These are phyloP conservation scores for Oreochromis grahami DNA, from an alignment of 2,797 vertebrate species.

Conservation along the genomic window DNA sequence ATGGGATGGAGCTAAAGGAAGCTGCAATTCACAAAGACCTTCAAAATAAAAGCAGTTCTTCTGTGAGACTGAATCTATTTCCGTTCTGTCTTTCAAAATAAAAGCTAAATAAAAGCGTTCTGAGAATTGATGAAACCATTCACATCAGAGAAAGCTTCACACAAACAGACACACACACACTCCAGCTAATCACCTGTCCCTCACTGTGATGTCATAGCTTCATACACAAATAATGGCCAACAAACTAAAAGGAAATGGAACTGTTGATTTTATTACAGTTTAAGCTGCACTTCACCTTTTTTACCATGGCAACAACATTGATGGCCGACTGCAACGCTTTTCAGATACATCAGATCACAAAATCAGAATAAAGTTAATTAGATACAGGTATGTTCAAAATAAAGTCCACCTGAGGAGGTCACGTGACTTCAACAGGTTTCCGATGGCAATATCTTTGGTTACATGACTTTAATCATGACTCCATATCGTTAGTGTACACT, in stretches of 20 bases:
- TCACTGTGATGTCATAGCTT: not conserved
- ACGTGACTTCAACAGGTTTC: not conserved
- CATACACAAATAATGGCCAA: not conserved
- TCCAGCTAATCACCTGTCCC: not conserved
- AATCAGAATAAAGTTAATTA: not conserved
- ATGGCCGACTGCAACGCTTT: not conserved
- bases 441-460: too few relatives aligned
- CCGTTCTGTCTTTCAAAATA: not conserved
- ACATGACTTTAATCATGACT: not conserved
- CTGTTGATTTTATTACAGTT: not conserved
- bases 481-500: not conserved
- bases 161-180: not conserved
- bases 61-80: not conserved
- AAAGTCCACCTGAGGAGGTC: not conserved
- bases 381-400: not conserved
- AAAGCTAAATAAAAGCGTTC: not conserved
- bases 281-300: not conserved
- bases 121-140: not conserved
- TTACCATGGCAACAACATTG: not conserved
- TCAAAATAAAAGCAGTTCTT: not conserved
- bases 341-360: not conserved
- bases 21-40: not conserved
- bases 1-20: not conserved
- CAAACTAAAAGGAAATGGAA: not conserved
- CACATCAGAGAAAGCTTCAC: not conserved